Conservation (phyloP, 2,888 invertebrate genomes). For the Teleiodes luculella region DNA sequence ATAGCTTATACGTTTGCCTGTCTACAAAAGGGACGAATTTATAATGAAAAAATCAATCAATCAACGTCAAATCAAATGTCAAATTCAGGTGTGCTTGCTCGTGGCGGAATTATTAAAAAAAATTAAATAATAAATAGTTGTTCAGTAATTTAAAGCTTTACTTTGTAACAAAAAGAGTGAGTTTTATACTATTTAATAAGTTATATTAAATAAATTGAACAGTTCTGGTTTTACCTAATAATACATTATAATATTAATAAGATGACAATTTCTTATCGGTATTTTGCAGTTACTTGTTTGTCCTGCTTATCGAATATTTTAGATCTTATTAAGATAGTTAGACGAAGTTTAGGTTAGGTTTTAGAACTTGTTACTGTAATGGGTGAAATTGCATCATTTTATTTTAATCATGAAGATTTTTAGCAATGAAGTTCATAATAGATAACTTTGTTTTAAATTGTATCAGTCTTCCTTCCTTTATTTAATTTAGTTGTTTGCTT, state of each 20-base stretch:
- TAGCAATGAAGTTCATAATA: neutral
- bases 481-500: neutral
- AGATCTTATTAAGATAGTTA: neutral
- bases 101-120: slow-evolving; percentile 1
- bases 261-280: slow-evolving; percentile 2
- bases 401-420: neutral
- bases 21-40: no score
- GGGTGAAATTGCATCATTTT: neutral
- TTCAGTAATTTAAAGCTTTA: neutral
- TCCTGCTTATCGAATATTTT: neutral
- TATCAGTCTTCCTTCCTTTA: neutral
- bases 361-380: no score
- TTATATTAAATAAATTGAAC: neutral
- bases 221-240: neutral
- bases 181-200: neutral
- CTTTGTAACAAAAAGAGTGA: neutral
- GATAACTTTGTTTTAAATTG: neutral
- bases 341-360: neutral
- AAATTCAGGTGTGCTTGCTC: neutral
- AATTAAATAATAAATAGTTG: neutral
- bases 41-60: no score
- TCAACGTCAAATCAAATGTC: no score
- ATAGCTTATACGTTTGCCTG: no score
- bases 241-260: neutral
- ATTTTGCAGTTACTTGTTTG: neutral